Base-by-base conservation (phyloP, 2,113 vertebrate species). In the Gila orcuttii region DNA sequence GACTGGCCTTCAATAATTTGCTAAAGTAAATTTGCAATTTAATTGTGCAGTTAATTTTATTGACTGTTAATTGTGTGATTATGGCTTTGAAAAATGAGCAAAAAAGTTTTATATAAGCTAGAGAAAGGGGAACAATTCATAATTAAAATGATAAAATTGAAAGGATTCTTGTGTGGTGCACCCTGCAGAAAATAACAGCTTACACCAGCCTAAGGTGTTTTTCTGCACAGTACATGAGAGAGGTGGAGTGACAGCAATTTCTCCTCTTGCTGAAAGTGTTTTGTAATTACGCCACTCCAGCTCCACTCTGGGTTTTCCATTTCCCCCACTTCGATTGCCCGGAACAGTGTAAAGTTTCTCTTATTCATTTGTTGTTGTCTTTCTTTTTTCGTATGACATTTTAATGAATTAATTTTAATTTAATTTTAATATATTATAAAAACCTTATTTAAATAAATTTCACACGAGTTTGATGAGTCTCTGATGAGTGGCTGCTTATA, bases 231-330 rank as follows among this genome's bases (percentile, higher is more conserved):
- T 8, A 3, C 7, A 75, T 50, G 71, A 75, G n/a, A 45, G 71
- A 47, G 42, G 68, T 47, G 71, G 39, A 74, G 71, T 17, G 39
- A 47, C 71, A 8, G 71, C 71, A 50, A 75, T 75, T 75, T 75
- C 42, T 50, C 23, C 42, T 75, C 71, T 75, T 47, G 42, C 42
- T 50, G 39, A 50, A 50, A 75, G 73, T 47, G 73, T 75, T 75
- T 23, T 50, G 73, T 50, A 75, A 75, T 75, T 23, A 75, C 42
- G 47, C 39, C 42, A 50, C 42, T 75, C 42, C n/a, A 75, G 12
- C n/a, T 45, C 45, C n/a, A 28, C 6, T 73, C 69, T 73, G n/a
- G n/a, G 73, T 47, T 47, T 75, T 75, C 73, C 73, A 75, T 75
- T 47, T 75, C 71, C 19, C 19, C 9, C 33, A 39, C 33, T 36